These are phyloP conservation scores for Zosterops pallidus DNA, from an alignment of 2,113 vertebrate species.

Conservation along the genomic window DNA sequence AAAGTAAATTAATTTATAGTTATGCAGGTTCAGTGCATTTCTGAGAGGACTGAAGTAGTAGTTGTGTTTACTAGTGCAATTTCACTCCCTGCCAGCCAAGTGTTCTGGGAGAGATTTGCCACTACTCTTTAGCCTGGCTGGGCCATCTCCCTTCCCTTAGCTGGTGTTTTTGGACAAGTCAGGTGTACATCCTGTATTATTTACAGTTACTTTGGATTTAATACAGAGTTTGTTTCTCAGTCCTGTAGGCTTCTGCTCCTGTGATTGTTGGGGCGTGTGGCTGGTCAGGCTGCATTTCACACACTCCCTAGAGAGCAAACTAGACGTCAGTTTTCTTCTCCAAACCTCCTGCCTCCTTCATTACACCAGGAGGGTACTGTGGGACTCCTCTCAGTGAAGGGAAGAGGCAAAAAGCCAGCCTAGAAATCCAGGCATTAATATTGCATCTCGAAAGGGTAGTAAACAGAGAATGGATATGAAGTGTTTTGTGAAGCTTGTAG, in stretches of 20 bases:
- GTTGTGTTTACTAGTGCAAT: accelerated
- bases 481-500: background rate
- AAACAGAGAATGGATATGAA: background rate
- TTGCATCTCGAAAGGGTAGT: background rate
- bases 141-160: background rate
- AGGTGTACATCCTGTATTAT: background rate
- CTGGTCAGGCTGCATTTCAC: background rate
- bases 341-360: background rate
- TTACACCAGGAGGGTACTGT: background rate
- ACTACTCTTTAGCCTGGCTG: background rate
- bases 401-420: background rate
- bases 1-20: background rate
- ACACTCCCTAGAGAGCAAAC: background rate
- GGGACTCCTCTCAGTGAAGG: accelerated
- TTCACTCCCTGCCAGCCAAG: background rate
- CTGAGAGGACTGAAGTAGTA: accelerated
- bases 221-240: background rate
- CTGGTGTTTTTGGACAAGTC: background rate
- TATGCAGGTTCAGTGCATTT: background rate
- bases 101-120: background rate
- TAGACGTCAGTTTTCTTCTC: background rate
- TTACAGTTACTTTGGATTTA: background rate
- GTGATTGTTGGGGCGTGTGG: background rate
- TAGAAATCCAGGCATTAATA: background rate
- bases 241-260: background rate